A percentile compares a stretch with the other conserved stretches of the same genome.
Evolutionary conservation across 2,797 vertebrate species (phyloP).

Genomic region (Notoglanidium macrostoma): DNA sequence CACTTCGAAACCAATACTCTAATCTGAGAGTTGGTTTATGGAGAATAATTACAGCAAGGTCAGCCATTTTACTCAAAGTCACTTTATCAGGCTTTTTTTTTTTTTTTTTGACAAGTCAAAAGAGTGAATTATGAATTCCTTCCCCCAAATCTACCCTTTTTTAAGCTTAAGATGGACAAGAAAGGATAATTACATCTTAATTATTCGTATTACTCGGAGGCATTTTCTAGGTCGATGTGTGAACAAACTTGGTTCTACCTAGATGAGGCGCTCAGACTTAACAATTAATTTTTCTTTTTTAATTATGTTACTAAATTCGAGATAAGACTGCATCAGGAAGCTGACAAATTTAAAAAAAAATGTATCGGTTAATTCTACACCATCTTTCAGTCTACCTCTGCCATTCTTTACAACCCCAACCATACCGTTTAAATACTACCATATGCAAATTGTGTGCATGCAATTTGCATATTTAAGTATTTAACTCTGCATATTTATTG

Average conservation of each 20-base stretch:
- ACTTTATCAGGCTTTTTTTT: slow-evolving; percentile 78
- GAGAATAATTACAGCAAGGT: slow-evolving; percentile 85
- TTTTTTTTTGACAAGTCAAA: slow-evolving; percentile 26
- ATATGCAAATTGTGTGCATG: slow-evolving; percentile 89
- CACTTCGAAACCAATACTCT: slow-evolving; percentile 68
- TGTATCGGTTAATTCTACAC: slow-evolving; percentile 80
- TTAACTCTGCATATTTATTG: slow-evolving; percentile 90
- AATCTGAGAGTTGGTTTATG: slow-evolving; percentile 82
- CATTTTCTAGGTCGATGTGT: slow-evolving; percentile 81
- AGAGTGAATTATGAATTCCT: slow-evolving; percentile 81
- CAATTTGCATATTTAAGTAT: slow-evolving; percentile 96
- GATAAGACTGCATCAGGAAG: slow-evolving; percentile 63
- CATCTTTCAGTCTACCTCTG: slow-evolving; percentile 82
- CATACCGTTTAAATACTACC: slow-evolving; percentile 89
- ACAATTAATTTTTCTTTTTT: slow-evolving; percentile 9
- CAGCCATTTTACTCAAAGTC: slow-evolving; percentile 86
- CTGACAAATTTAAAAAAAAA: slow-evolving; percentile 53
- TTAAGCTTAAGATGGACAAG: slow-evolving; percentile 89
- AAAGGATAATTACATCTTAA: slow-evolving; percentile 91
- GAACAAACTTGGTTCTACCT: slow-evolving; percentile 82
- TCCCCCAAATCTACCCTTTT: slow-evolving; percentile 82
- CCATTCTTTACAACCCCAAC: slow-evolving; percentile 86
- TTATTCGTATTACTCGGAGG: slow-evolving; percentile 89
- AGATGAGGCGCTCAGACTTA: slow-evolving; percentile 63
- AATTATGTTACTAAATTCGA: background rate